Percentiles rank a stretch among this genome's conserved stretches.
phyloP scores from a whole-genome alignment of 2,888 invertebrate species.

The Melitaea athalia region DNA sequence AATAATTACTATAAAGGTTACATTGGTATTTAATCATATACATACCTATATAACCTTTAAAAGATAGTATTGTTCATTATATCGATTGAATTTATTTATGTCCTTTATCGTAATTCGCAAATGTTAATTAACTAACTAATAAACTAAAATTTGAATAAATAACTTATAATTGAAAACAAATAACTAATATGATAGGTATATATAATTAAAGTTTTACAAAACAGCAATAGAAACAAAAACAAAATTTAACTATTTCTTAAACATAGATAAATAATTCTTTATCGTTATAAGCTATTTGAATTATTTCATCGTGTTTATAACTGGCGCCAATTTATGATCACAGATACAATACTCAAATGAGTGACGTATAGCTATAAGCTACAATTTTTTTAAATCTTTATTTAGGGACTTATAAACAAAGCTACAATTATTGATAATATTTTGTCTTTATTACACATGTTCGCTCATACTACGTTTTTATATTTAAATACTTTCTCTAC shows the following conservation, averaged over 20 bases:
- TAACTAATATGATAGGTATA: not conserved
- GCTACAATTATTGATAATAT: no score
- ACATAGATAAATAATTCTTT: no score
- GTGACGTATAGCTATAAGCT: no score
- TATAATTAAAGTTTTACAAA: not conserved
- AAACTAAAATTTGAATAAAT: not conserved
- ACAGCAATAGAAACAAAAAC: no score
- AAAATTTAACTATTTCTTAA: no score
- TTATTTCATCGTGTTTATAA: no score
- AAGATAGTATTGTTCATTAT: not conserved
- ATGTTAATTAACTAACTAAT: not conserved
- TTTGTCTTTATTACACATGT: not conserved
- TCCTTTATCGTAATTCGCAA: not conserved
- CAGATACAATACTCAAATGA: not conserved
- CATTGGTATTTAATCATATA: not conserved
- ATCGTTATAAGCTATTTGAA: no score
- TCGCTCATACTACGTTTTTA: no score
- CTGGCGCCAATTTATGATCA: not conserved
- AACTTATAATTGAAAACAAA: not conserved
- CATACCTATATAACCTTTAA: no score
- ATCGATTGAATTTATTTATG: not conserved
- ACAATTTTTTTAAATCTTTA: no score
- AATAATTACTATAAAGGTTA: not conserved
- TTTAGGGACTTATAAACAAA: no score
- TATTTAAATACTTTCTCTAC: not conserved